phyloP scores from a whole-genome alignment of 2,113 vertebrate genomes.

The Maccullochella peelii region DNA sequence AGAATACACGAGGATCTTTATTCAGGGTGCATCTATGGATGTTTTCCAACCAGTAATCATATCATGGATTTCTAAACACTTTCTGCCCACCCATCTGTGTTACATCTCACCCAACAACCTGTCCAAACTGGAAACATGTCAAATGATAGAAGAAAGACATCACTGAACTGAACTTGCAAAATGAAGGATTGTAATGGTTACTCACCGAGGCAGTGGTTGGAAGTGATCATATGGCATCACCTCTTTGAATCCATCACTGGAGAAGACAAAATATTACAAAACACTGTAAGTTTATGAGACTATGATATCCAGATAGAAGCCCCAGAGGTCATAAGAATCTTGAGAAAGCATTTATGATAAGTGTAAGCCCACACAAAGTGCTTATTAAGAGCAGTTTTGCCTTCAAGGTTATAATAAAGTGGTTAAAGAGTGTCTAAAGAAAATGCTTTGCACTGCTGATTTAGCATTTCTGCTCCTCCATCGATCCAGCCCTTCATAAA shows the following conservation, averaged over 20 bases:
- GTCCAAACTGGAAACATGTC: not conserved
- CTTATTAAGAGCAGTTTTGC: not conserved
- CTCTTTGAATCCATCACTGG: constrained; percentile 96
- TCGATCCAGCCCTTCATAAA: not conserved
- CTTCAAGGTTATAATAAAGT: not conserved
- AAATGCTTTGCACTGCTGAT: not conserved
- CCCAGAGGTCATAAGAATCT: not conserved
- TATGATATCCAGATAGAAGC: not conserved
- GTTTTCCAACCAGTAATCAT: not conserved
- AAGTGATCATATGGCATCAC: constrained; percentile 97
- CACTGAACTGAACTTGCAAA: not conserved
- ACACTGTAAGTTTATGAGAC: not conserved
- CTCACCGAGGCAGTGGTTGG: constrained; percentile 95
- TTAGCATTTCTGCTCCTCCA: constrained; percentile 13
- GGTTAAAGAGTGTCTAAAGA: not conserved
- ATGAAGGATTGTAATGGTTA: constrained; percentile 34
- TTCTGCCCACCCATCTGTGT: not conserved
- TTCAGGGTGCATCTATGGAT: not conserved
- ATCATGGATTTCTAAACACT: not conserved
- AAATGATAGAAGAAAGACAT: not conserved
- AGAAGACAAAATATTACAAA: constrained; percentile 59
- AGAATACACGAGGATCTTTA: not conserved
- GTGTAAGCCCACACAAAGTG: too few species aligned
- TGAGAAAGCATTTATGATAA: not conserved
- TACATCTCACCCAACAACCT: not conserved